Conservation (phyloP, 2,797 vertebrate genomes). For the Sebastiscus tertius region DNA sequence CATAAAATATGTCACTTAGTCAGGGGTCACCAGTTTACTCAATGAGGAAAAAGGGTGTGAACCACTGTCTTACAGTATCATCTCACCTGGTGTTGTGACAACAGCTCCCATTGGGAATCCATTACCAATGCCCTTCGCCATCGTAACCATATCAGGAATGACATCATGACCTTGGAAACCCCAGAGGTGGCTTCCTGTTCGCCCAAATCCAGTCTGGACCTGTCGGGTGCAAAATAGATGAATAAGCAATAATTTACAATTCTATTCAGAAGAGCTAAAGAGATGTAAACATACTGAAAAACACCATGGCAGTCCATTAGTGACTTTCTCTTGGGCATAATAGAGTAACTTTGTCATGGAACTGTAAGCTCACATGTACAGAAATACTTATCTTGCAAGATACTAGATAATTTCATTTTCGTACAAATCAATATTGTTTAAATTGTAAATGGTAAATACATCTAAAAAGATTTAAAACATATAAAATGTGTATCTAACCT, state of each 20-base stretch:
- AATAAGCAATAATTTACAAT: not conserved
- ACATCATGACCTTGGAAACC: conserved; percentile 92
- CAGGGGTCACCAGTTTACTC: too few relatives aligned
- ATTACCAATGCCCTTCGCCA: conserved; percentile 96
- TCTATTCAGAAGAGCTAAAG: not conserved
- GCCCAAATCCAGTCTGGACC: conserved; percentile 97
- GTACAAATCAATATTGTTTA: not conserved
- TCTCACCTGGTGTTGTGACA: conserved; percentile 89
- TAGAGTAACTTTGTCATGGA: not conserved
- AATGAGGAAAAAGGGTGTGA: too few relatives aligned
- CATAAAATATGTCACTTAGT: too few relatives aligned
- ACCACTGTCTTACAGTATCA: not conserved
- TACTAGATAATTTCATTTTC: not conserved
- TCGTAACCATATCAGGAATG: conserved; percentile 93
- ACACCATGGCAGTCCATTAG: not conserved
- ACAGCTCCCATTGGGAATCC: conserved; percentile 97
- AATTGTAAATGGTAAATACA: not conserved
- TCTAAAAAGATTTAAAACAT: not conserved
- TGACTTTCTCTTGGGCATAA: not conserved
- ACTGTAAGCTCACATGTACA: not conserved
- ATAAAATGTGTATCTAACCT: conserved; percentile 79
- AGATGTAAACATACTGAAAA: not conserved
- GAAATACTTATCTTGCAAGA: not conserved
- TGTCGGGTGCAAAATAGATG: conserved; percentile 53
- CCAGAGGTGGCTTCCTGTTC: conserved; percentile 94